Conservation (phyloP, 1,140 invertebrate species). For the Rhyzopertha dominica region DNA sequence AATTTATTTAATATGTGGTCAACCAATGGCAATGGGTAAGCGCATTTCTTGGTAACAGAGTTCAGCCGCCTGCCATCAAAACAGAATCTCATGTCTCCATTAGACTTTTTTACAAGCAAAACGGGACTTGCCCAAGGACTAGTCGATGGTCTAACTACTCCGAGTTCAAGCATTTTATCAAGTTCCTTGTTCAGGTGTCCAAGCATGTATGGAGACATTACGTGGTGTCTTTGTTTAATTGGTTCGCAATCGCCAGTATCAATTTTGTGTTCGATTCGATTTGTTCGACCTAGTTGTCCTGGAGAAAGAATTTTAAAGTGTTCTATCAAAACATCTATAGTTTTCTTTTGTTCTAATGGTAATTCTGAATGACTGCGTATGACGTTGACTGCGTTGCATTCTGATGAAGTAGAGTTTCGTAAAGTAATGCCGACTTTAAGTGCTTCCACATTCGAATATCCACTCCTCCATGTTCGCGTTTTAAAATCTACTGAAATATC, state of each 20-base stretch:
- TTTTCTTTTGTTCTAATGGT: too few relatives aligned
- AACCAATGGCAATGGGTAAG: constrained; percentile 25
- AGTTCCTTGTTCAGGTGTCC: constrained; percentile 24
- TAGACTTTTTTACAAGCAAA: constrained; percentile 29
- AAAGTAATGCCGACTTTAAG: too few relatives aligned
- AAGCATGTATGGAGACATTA: constrained; percentile 19
- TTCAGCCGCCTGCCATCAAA: constrained; percentile 29
- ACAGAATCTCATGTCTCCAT: constrained; percentile 28
- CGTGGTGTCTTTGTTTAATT: constrained; percentile 25
- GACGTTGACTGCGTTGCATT: too few relatives aligned
- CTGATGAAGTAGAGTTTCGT: too few relatives aligned
- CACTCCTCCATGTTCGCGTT: too few relatives aligned
- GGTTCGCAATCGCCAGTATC: constrained; percentile 26
- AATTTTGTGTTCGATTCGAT: constrained; percentile 24
- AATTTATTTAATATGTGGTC: constrained; percentile 18
- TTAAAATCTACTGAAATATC: too few relatives aligned
- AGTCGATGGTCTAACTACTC: constrained; percentile 21
- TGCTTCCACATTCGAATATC: too few relatives aligned
- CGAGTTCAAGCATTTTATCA: constrained; percentile 24
- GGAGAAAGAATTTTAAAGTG: too few relatives aligned
- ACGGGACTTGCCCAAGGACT: constrained; percentile 27
- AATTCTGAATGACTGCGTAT: too few relatives aligned
- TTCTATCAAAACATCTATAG: too few relatives aligned
- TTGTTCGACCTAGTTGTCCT: constrained; percentile 26
- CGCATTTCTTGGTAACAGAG: constrained; percentile 22